phyloP scores from a whole-genome alignment of 2,888 invertebrate species.

The Hemithea aestivaria region DNA sequence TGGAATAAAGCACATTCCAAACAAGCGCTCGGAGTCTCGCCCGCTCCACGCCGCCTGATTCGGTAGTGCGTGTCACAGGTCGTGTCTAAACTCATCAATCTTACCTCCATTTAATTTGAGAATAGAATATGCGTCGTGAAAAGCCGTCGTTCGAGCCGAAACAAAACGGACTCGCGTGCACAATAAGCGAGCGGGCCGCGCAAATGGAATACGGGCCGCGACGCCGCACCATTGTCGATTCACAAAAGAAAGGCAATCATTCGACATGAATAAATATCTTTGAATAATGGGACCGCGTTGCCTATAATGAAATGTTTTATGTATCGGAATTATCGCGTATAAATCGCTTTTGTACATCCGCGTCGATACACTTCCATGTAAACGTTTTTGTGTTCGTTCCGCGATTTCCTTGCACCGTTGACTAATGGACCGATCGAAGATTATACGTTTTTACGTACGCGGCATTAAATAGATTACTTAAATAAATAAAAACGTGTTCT shows the following conservation, averaged over 20 bases:
- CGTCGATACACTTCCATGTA: constrained; percentile 41
- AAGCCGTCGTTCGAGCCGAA: constrained; percentile 52
- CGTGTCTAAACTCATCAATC: constrained; percentile 76
- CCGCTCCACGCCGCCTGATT: constrained; percentile 36
- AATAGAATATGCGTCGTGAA: constrained; percentile 56
- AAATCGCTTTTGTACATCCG: constrained; percentile 58
- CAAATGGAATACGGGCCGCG: constrained; percentile 69
- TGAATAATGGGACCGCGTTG: constrained; percentile 70
- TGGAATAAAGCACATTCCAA: constrained; percentile 68
- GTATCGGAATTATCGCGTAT: constrained; percentile 69
- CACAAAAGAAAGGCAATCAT: constrained; percentile 78
- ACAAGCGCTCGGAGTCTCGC: constrained; percentile 32
- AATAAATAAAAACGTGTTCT: constrained; percentile 27
- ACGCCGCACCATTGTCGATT: constrained; percentile 70
- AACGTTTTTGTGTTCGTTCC: constrained; percentile 38
- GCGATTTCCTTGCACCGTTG: constrained; percentile 33
- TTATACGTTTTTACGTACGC: constrained; percentile 27
- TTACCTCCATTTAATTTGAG: constrained; percentile 69
- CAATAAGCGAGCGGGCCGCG: constrained; percentile 60
- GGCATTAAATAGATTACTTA: constrained; percentile 23
- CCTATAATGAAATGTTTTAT: constrained; percentile 76
- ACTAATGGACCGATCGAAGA: constrained; percentile 31
- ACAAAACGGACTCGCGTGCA: constrained; percentile 67
- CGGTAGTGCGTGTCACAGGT: constrained; percentile 78
- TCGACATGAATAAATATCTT: constrained; percentile 79